These are phyloP conservation scores for Pongo pygmaeus DNA, from an alignment of 2,113 vertebrate species.

Conservation along the genomic window DNA sequence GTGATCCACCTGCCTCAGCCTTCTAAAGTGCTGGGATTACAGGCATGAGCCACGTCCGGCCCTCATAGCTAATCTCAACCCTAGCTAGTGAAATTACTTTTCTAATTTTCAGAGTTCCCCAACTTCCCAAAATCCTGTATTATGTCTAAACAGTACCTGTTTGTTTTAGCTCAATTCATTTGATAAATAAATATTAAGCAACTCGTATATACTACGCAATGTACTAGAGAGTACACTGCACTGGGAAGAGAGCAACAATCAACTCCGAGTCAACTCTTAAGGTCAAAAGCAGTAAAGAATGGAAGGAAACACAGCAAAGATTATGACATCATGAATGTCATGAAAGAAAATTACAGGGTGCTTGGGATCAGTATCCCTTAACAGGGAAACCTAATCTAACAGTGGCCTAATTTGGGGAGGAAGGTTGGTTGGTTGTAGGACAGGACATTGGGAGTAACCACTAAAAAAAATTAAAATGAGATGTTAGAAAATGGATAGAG, in stretches of 20 bases:
- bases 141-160: background rate
- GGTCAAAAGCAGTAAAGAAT: background rate
- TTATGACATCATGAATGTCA: background rate
- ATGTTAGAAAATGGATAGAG: background rate
- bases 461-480: background rate
- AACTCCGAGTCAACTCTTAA: too few species aligned
- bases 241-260: background rate
- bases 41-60: too few species aligned
- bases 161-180: background rate
- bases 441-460: background rate
- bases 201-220: background rate
- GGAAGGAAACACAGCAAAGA: background rate
- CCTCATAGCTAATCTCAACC: background rate
- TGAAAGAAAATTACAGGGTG: fast-evolving
- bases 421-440: background rate
- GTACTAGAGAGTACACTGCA: background rate
- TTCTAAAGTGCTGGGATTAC: too few species aligned
- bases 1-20: too few species aligned
- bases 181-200: background rate
- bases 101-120: background rate
- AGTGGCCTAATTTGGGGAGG: background rate
- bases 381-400: background rate
- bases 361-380: background rate
- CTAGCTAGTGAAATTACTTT: background rate
- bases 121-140: background rate